phyloP scores from a whole-genome alignment of 2,797 vertebrate species.

The Sebastes reedi region DNA sequence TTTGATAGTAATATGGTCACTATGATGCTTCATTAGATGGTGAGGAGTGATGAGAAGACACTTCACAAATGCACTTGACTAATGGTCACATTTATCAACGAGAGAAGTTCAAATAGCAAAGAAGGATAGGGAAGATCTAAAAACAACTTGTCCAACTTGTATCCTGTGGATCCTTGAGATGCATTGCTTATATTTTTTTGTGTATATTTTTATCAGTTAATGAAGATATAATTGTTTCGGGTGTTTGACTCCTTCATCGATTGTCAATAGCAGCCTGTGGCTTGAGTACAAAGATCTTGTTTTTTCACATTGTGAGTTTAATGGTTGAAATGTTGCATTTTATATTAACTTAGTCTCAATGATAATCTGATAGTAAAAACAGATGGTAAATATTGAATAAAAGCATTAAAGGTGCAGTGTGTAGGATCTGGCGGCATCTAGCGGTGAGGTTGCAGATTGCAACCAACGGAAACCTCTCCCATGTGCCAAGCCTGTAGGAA shows the following conservation, averaged over 20 bases:
- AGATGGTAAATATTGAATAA: too few species aligned
- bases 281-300: neutral
- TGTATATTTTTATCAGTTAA: neutral
- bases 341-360: neutral
- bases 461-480: too few species aligned
- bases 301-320: neutral
- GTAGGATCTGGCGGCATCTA: too few species aligned
- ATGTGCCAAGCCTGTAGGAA: too few species aligned
- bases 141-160: neutral
- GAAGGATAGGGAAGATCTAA: neutral
- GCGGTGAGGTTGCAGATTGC: too few species aligned
- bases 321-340: neutral
- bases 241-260: neutral
- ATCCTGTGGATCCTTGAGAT: neutral
- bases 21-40: neutral
- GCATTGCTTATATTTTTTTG: neutral
- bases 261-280: neutral
- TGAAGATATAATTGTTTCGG: neutral
- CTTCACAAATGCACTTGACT: neutral
- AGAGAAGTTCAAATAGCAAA: neutral
- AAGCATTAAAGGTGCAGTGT: too few species aligned
- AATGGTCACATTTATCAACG: neutral
- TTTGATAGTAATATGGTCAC: neutral
- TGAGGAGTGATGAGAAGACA: neutral
- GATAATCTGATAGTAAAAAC: neutral